Evolutionary conservation across 1,140 invertebrate genomes (phyloP).

Genomic region (Pachyrhynchus sulphureomaculatus): DNA sequence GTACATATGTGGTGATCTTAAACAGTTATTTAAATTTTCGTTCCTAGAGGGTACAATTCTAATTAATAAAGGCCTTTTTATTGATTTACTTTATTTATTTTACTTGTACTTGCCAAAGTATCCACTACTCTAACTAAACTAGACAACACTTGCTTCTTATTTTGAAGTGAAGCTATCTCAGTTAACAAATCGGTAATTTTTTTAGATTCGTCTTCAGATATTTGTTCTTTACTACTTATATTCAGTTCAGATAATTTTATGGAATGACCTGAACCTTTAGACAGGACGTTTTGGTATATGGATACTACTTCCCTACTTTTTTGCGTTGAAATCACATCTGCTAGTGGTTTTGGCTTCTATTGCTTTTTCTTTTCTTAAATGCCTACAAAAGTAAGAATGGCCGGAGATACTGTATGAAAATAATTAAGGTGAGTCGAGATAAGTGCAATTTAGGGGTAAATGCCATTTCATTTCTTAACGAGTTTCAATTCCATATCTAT

Average conservation of each 20-base stretch:
- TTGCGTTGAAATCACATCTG: not conserved
- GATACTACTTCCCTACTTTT: constrained; percentile 2
- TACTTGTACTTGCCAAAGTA: not conserved
- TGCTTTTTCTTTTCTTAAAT: constrained; percentile 5
- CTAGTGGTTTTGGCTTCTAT: not conserved
- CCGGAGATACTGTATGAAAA: no score
- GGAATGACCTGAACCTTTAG: not conserved
- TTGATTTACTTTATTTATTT: no score
- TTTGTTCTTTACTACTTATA: not conserved
- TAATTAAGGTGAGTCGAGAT: no score
- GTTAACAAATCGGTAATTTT: not conserved
- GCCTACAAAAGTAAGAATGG: constrained; percentile 12
- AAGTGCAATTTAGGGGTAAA: no score
- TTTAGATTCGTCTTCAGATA: constrained; percentile 4
- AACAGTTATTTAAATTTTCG: no score
- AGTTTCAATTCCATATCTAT: no score
- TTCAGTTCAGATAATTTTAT: not conserved
- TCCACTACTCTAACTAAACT: constrained; percentile 11
- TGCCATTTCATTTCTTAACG: no score
- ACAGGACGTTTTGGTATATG: constrained; percentile 1
- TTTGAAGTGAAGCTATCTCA: not conserved
- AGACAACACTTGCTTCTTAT: constrained; percentile 12
- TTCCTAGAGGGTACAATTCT: no score
- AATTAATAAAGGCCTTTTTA: no score
- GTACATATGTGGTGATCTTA: no score